Percentiles rank a stretch among this genome's conserved stretches.
phyloP scores from a whole-genome alignment of 2,113 vertebrate genomes.

The Antidorcas marsupialis region DNA sequence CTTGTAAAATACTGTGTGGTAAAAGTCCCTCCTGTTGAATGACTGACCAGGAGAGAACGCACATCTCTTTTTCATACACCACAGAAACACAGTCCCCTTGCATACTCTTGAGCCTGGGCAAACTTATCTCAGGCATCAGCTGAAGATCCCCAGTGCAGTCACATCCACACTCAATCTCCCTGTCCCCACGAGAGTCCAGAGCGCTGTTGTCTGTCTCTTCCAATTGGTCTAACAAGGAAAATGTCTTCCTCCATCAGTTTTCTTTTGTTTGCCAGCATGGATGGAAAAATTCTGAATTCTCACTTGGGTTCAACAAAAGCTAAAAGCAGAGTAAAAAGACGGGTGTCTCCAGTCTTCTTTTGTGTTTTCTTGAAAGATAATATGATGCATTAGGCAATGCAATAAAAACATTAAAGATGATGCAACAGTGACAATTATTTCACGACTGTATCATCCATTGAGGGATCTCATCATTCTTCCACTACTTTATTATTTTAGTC shows the following conservation, averaged over 20 bases:
- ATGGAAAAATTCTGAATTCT: background rate
- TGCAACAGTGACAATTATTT: background rate
- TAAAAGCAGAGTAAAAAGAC: background rate
- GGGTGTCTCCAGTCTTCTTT: background rate
- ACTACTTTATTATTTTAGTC: background rate
- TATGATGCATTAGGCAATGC: background rate
- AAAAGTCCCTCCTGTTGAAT: background rate
- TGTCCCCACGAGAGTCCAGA: background rate
- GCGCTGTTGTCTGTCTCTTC: background rate
- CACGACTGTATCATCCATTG: background rate
- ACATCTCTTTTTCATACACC: background rate
- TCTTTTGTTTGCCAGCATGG: background rate
- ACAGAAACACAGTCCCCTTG: background rate
- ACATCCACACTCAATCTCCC: background rate
- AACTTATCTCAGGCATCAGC: background rate
- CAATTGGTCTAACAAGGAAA: background rate
- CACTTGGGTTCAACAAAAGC: background rate
- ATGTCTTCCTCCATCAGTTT: background rate
- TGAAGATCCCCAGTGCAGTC: background rate
- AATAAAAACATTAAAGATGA: background rate
- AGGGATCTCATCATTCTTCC: background rate
- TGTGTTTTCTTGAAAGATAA: background rate
- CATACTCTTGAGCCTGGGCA: background rate
- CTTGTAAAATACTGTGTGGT: background rate
- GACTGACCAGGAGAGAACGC: background rate